phyloP scores from a whole-genome alignment of 2,797 vertebrate genomes.

The Sebastes cheni region DNA sequence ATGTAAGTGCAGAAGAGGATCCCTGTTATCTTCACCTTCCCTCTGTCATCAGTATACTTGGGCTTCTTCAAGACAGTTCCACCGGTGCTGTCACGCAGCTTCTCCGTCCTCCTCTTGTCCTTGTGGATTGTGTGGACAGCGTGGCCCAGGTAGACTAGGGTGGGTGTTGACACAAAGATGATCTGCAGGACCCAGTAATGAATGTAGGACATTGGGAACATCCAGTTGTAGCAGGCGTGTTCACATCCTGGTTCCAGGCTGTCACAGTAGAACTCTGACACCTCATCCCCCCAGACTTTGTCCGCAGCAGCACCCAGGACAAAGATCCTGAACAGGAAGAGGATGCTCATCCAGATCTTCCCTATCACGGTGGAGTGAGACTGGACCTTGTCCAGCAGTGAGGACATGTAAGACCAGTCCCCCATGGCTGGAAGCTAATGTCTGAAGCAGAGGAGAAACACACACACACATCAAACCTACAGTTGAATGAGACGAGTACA shows the following conservation, averaged over 20 bases:
- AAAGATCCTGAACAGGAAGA: constrained; percentile 94
- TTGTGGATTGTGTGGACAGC: constrained; percentile 81
- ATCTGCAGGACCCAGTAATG: constrained; percentile 95
- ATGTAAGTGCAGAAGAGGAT: constrained; percentile 87
- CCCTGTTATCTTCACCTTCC: constrained; percentile 86
- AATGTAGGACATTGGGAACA: constrained; percentile 92
- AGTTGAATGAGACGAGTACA: neutral
- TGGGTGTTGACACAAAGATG: constrained; percentile 82
- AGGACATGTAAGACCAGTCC: constrained; percentile 90
- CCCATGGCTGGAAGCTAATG: constrained; percentile 77
- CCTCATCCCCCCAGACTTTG: constrained; percentile 91
- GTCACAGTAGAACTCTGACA: constrained; percentile 88
- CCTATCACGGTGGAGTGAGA: constrained; percentile 90
- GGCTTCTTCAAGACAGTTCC: constrained; percentile 70
- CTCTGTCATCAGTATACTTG: constrained; percentile 78
- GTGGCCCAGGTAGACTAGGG: constrained; percentile 76
- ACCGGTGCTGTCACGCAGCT: constrained; percentile 43
- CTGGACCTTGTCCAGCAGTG: constrained; percentile 90
- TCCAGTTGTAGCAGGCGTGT: constrained; percentile 89
- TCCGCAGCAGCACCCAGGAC: constrained; percentile 89
- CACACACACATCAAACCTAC: constrained; percentile 59
- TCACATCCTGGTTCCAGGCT: constrained; percentile 86
- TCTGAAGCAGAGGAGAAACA: constrained; percentile 2
- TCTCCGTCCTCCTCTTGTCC: constrained; percentile 85
- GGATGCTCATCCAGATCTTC: constrained; percentile 93